Evolutionary conservation across 2,888 invertebrate species (phyloP).

Genomic region (Fissipunctia ypsillon): DNA sequence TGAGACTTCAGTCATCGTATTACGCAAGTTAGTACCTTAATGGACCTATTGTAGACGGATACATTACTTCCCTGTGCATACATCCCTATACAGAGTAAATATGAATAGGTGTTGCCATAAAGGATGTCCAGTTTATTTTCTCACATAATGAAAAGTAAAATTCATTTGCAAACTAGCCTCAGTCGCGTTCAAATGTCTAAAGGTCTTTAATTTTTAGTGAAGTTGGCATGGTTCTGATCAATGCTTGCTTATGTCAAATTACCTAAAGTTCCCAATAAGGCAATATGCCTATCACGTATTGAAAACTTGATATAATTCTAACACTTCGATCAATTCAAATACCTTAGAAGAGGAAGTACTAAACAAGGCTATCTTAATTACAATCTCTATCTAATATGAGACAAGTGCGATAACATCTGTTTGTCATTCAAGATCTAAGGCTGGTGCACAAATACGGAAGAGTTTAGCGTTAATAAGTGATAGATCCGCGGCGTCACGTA

Average conservation of each 20-base stretch:
- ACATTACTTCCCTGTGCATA: no score
- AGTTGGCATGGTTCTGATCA: neutral
- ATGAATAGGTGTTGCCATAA: neutral
- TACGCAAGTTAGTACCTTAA: neutral
- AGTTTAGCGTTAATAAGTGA: conserved; percentile 47
- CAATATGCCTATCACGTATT: conserved; percentile 1
- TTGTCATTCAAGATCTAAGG: conserved; percentile 33
- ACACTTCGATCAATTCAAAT: conserved; percentile 4
- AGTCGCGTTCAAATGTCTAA: neutral
- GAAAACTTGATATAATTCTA: conserved; percentile 20
- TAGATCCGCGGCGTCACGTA: conserved; percentile 36
- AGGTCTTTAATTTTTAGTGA: neutral
- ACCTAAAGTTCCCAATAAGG: neutral
- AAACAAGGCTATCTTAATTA: conserved; percentile 49
- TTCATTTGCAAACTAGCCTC: no score
- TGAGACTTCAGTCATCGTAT: neutral
- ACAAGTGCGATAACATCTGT: conserved; percentile 38
- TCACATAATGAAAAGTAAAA: neutral
- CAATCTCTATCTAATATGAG: conserved; percentile 47
- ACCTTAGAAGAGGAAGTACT: conserved; percentile 41
- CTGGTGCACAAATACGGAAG: conserved; percentile 48
- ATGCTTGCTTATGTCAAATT: neutral
- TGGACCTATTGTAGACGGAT: neutral
- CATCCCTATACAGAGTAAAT: no score
- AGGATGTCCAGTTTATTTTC: neutral